Conservation (phyloP, 2,113 vertebrate genomes). For the Accipiter cooperii region DNA sequence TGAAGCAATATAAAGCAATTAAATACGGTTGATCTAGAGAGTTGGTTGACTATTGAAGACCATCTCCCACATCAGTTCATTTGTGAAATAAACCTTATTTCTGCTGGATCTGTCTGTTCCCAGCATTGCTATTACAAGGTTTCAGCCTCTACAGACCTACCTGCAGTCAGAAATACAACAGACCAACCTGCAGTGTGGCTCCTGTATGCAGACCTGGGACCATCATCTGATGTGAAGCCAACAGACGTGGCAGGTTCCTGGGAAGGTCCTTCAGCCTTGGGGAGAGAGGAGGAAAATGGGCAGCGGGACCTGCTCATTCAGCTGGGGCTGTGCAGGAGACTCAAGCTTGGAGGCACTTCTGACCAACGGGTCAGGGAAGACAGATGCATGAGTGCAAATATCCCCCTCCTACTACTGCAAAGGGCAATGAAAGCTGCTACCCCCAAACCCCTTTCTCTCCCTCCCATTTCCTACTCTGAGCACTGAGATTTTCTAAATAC, state of each 20-base stretch:
- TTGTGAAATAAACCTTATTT: neutral
- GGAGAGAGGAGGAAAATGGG: neutral
- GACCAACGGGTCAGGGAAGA: neutral
- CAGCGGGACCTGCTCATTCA: neutral
- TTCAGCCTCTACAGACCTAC: neutral
- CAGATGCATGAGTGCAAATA: neutral
- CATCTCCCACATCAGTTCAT: neutral
- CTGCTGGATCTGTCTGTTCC: neutral
- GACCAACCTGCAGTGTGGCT: neutral
- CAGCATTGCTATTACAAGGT: neutral
- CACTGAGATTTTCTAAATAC: neutral
- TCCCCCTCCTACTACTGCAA: neutral
- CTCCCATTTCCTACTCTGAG: neutral
- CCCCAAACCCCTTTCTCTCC: neutral
- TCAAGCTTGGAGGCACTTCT: neutral
- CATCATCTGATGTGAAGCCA: neutral
- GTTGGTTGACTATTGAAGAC: neutral
- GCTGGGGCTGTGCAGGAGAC: neutral
- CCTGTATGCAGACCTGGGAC: neutral
- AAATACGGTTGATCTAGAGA: neutral
- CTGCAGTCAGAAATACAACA: neutral
- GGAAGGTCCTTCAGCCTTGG: neutral
- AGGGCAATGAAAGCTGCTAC: neutral
- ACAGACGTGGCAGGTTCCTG: neutral
- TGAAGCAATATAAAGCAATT: neutral